A percentile compares a stretch with the other conserved stretches of the same genome.
Evolutionary conservation across 2,888 invertebrate species (phyloP).

Genomic region (Tenthredo notha): DNA sequence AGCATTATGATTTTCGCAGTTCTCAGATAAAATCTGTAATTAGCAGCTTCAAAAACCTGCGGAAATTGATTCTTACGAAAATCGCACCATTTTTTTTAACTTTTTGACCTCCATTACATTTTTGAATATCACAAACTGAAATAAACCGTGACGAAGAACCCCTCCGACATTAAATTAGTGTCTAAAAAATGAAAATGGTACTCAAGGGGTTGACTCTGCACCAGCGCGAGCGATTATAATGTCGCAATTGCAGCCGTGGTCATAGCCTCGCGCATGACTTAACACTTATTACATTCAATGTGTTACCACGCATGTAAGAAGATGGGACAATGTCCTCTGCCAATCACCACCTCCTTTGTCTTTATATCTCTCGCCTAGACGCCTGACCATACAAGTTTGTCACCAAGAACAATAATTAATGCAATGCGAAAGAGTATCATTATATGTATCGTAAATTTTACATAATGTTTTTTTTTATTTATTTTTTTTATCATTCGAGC

Average conservation of each 20-base stretch:
- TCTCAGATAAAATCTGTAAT: no score
- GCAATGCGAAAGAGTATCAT: not conserved
- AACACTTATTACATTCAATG: not conserved
- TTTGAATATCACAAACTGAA: not conserved
- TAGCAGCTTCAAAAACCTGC: no score
- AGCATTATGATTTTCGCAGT: no score
- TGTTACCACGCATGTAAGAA: slow-evolving; percentile 5
- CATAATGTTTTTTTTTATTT: not conserved
- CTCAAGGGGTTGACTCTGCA: not conserved
- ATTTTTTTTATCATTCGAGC: not conserved
- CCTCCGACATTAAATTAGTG: no score
- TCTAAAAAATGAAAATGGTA: not conserved
- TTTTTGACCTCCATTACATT: not conserved
- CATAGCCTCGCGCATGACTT: not conserved
- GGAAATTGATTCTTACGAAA: not conserved
- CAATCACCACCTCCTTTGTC: not conserved
- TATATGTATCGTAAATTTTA: not conserved
- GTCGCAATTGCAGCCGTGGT: not conserved
- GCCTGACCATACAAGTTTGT: not conserved
- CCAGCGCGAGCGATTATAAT: not conserved
- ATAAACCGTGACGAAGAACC: not conserved
- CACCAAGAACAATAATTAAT: not conserved
- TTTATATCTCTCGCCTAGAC: not conserved
- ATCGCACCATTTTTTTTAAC: not conserved
- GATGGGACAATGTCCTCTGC: slow-evolving; percentile 36